Evolutionary conservation across 2,888 invertebrate species (phyloP), one percentile per base, ranked within the genome.

Genomic region (Cheilosia variabilis): DNA sequence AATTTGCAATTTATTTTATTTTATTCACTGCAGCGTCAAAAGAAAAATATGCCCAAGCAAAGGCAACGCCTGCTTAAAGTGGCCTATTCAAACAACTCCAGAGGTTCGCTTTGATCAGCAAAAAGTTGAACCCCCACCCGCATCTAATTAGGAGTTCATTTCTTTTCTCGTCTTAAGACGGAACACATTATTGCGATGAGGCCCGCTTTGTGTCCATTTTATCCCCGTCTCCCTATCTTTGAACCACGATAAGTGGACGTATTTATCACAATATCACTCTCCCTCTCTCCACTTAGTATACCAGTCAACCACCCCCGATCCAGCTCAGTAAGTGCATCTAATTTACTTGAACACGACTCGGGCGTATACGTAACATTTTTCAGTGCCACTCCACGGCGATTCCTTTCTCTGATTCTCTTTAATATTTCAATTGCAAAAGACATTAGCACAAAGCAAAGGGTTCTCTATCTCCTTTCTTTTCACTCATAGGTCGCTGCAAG

Each of bases 311-410:
- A 58, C 45, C 7, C 34, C 10, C 57, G 43, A 57, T 65, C 7
- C 13, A 47, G 52, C 19, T 13, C n/a, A 15, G 17, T 19, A 17
- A n/a, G 31, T 19, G 47, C 17, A 13, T 13, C 24, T 27, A 24
- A 24, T 52, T 31, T 66, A 52, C 17, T 63, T 50, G 3, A 13
- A 15, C 50, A 9, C 9, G 3, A 9, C 53, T 6, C 41, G 27
- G 78, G 72, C 78, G 78, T 78, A 71, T 65, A 78, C 79, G 65
- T 73, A 43, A n/a, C 60, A 1, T 72, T 58, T 72, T 24, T 47
- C 15, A n/a, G 53, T 13, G 9, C 27, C 13, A 37, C 37, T 43
- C 19, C 24, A 24, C 24, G 24, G 9, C 15, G n/a, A 24, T 17
- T 62, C 45, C 37, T 17, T 4, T 27, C 50, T 15, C n/a, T 52